phyloP scores from a whole-genome alignment of 2,113 vertebrate genomes.

The Lagopus leucura region DNA sequence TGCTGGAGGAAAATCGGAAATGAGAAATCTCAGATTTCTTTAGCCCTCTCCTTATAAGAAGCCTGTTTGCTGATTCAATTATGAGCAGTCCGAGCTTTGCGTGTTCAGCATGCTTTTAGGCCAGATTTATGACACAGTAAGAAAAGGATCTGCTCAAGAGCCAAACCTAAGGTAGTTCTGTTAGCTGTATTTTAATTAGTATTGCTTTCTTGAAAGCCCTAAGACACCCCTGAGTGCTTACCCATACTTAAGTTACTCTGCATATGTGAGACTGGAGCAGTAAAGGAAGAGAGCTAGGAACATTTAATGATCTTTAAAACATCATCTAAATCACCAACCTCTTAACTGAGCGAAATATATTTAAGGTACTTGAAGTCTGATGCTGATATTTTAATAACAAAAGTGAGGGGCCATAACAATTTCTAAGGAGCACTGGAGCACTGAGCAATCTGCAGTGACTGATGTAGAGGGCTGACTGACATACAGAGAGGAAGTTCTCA shows the following conservation, averaged over 20 bases:
- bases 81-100: neutral
- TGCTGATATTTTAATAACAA: neutral
- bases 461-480: neutral
- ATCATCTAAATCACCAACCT: neutral
- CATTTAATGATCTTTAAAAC: neutral
- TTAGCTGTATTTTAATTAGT: conserved; percentile 29
- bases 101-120: conserved; percentile 10
- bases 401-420: neutral
- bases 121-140: conserved; percentile 27
- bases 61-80: conserved; percentile 33
- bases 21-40: neutral
- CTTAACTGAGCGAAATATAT: neutral
- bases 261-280: neutral
- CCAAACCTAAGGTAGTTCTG: neutral
- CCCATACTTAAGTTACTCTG: neutral
- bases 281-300: neutral
- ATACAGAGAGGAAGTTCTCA: neutral
- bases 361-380: neutral
- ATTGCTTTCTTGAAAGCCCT: conserved; percentile 8
- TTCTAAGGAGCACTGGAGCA: neutral
- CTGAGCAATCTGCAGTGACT: neutral
- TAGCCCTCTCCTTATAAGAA: neutral
- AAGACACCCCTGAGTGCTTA: neutral
- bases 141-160: neutral
- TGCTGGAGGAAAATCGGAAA: neutral